Conservation (phyloP, 1,140 invertebrate species). For the Nasonia vitripennis region DNA sequence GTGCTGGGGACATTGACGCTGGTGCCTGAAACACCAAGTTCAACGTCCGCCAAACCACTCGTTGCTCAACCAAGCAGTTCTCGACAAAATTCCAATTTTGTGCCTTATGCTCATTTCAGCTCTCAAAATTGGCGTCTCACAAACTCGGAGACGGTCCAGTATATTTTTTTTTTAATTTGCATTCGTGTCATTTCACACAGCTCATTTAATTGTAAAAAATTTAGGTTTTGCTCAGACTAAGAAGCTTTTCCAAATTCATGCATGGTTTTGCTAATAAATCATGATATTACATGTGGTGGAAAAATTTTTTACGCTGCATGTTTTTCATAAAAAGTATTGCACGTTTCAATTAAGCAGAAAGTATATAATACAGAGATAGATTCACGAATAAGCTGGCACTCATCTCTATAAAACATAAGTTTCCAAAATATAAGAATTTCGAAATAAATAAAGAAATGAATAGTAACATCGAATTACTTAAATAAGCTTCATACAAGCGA, state of each 20-base stretch:
- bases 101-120: conserved; percentile 10
- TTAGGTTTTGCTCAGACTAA: conserved; percentile 38
- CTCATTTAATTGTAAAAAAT: conserved; percentile 25
- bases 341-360: background rate
- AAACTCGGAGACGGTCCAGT: background rate
- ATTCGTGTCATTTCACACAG: conserved; percentile 19
- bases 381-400: background rate
- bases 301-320: conserved; percentile 15
- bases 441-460: background rate
- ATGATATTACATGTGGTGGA: conserved; percentile 22
- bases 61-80: conserved; percentile 44
- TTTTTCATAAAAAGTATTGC: background rate
- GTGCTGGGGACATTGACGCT: conserved; percentile 90
- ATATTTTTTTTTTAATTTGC: background rate
- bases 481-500: background rate
- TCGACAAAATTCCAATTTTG: conserved; percentile 44
- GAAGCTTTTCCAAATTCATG: conserved; percentile 50
- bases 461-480: background rate
- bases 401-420: background rate
- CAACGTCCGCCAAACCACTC: conserved; percentile 53
- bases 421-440: background rate
- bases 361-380: background rate
- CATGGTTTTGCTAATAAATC: conserved; percentile 34
- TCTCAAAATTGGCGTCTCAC: background rate
- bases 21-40: conserved; percentile 81